Percentiles rank a stretch among this genome's conserved stretches.
Evolutionary conservation across 1,140 invertebrate species (phyloP).

Genomic region (Trypoxylus dichotomus): DNA sequence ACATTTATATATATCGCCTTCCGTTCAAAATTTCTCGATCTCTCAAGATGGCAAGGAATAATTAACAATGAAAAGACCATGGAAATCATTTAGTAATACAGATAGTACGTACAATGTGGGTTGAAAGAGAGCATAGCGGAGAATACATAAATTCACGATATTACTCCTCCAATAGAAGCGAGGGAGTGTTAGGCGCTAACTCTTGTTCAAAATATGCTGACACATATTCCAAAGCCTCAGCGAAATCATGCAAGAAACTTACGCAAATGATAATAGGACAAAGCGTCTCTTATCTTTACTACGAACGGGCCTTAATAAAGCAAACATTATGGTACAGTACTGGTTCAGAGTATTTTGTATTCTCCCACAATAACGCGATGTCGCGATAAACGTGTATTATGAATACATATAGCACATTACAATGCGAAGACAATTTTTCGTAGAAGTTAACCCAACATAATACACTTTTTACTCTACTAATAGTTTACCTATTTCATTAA

Average conservation of each 20-base stretch:
- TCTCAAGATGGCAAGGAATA: background rate
- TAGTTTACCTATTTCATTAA: no score
- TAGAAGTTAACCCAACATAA: no score
- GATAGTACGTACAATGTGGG: background rate
- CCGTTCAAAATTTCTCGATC: background rate
- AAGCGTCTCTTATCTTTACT: constrained; percentile 8
- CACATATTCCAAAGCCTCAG: constrained; percentile 12
- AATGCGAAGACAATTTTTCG: no score
- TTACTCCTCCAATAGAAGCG: background rate
- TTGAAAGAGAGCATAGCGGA: background rate
- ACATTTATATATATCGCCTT: background rate
- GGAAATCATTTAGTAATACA: constrained; percentile 3
- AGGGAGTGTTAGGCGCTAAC: background rate
- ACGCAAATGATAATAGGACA: constrained; percentile 17
- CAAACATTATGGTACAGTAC: background rate
- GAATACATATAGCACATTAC: background rate
- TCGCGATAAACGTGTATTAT: background rate
- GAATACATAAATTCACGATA: background rate
- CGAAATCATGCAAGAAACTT: constrained; percentile 11
- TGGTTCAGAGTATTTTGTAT: background rate
- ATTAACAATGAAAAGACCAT: constrained; percentile 12
- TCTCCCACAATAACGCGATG: background rate
- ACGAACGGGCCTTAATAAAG: background rate
- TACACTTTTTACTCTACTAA: no score
- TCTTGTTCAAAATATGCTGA: constrained; percentile 16